Conservation (phyloP, 2,797 vertebrate species). For the Argya squamiceps region DNA sequence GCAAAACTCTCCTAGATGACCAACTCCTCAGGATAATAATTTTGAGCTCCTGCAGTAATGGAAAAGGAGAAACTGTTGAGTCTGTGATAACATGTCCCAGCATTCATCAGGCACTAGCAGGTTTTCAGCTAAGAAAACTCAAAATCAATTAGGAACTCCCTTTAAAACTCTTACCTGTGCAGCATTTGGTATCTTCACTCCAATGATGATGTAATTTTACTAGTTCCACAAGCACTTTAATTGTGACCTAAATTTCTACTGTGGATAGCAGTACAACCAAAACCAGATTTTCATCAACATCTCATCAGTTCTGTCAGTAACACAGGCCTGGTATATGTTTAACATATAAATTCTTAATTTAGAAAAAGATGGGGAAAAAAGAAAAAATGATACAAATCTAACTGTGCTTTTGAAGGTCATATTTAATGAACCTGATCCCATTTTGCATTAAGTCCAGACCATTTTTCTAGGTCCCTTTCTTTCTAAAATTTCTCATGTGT, state of each 20-base stretch:
- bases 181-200: not conserved
- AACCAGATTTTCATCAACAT: not conserved
- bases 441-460: not conserved
- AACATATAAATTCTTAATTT: not conserved
- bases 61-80: not conserved
- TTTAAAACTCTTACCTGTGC: not conserved
- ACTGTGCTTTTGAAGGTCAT: not conserved
- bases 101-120: not conserved
- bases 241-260: not conserved
- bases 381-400: not conserved
- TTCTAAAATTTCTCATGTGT: not conserved
- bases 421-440: not conserved
- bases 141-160: not conserved
- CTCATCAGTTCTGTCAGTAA: not conserved
- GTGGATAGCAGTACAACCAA: not conserved
- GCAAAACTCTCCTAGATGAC: not conserved
- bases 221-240: not conserved
- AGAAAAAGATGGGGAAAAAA: not conserved
- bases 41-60: not conserved
- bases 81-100: not conserved
- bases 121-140: not conserved
- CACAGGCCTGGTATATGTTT: not conserved
- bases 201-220: not conserved
- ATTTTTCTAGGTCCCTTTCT: not conserved
- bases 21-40: not conserved